A percentile compares a stretch with the other conserved stretches of the same genome.
phyloP scores from a whole-genome alignment of 2,888 invertebrate genomes.

The Andricus curvator region DNA sequence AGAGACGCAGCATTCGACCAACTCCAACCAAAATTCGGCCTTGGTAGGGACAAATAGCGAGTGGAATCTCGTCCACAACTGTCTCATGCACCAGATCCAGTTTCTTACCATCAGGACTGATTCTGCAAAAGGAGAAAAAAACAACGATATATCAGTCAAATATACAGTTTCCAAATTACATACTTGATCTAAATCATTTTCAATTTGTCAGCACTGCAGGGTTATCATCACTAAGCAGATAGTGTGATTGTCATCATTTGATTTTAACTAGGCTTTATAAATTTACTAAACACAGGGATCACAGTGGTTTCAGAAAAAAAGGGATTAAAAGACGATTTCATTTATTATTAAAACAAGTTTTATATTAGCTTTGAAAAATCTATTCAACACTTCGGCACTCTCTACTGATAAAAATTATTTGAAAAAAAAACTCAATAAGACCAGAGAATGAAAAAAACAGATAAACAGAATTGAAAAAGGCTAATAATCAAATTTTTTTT shows the following conservation, averaged over 20 bases:
- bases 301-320: too few relatives aligned
- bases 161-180: conserved; percentile 23
- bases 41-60: conserved; percentile 93
- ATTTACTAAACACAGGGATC: neutral
- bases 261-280: neutral
- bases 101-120: conserved; percentile 88
- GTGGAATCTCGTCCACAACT: conserved; percentile 93
- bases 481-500: too few relatives aligned
- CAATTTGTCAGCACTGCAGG: conserved; percentile 49
- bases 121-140: conserved; percentile 70
- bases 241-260: conserved; percentile 73
- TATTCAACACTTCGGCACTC: too few relatives aligned
- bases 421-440: too few relatives aligned
- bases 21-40: conserved; percentile 95
- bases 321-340: too few relatives aligned
- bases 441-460: too few relatives aligned
- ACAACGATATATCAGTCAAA: conserved; percentile 42
- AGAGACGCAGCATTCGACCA: conserved; percentile 93
- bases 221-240: conserved; percentile 71
- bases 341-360: too few relatives aligned
- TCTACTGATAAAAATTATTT: too few relatives aligned
- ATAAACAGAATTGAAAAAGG: too few relatives aligned
- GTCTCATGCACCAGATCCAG: conserved; percentile 97
- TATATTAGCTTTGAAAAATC: too few relatives aligned
- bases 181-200: conserved; percentile 23